Evolutionary conservation across 2,797 vertebrate species (phyloP).

Genomic region (Chloroceryle amazona): DNA sequence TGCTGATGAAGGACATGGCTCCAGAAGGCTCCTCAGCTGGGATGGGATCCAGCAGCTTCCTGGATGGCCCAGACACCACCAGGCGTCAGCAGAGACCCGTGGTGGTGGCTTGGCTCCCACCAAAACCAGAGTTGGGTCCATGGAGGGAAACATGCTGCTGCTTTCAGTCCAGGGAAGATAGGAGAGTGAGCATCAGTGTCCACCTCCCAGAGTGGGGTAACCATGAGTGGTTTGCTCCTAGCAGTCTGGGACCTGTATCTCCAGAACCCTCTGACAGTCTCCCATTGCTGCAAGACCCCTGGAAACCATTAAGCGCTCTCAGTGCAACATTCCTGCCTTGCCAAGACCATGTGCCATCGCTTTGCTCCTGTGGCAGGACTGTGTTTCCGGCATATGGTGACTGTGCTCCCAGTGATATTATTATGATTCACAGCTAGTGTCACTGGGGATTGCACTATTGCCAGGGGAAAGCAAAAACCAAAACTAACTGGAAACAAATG

Average conservation of each 20-base stretch:
- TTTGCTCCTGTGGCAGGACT: not conserved
- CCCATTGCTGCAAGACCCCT: fast-evolving
- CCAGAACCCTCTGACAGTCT: not conserved
- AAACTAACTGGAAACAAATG: not conserved
- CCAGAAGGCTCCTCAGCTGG: slow-evolving; percentile 14
- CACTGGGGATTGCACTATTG: not conserved
- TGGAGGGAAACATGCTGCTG: fast-evolving
- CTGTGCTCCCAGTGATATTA: not conserved
- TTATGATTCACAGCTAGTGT: not conserved
- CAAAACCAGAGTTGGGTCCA: not conserved
- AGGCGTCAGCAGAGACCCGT: slow-evolving; percentile 51
- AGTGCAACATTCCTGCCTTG: fast-evolving
- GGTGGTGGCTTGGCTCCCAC: not conserved
- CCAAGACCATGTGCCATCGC: fast-evolving
- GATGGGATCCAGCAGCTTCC: not conserved
- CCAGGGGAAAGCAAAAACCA: not conserved
- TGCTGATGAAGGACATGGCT: slow-evolving; percentile 34
- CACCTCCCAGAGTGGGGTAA: fast-evolving
- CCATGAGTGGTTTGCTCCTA: fast-evolving
- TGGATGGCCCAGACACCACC: not conserved
- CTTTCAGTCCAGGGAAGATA: not conserved
- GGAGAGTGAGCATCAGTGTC: not conserved
- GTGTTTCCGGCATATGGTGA: fast-evolving
- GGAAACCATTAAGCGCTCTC: fast-evolving
- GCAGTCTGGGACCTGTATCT: not conserved